These are phyloP conservation scores for Protonibea diacanthus DNA, from an alignment of 2,797 vertebrate genomes.

Conservation along the genomic window DNA sequence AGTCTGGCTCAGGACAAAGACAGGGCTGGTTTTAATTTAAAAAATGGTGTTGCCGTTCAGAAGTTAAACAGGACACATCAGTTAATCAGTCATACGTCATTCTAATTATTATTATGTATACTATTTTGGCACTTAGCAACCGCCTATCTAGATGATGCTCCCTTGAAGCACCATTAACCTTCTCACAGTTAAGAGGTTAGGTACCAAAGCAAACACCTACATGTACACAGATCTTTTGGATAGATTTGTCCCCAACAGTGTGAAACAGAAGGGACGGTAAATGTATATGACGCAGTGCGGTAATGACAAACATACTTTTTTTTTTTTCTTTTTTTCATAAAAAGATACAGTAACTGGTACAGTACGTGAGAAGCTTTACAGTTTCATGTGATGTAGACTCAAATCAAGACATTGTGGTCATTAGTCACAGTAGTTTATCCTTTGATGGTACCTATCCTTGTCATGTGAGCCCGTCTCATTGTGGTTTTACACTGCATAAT, in stretches of 20 bases:
- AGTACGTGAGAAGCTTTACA: slow-evolving; percentile 37
- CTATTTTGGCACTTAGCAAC: neutral
- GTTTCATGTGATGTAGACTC: slow-evolving; percentile 40
- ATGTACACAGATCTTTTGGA: too few species aligned
- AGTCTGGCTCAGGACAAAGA: neutral
- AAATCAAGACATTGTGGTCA: slow-evolving; percentile 67
- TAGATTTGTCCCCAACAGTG: neutral
- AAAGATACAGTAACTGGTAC: slow-evolving; percentile 42
- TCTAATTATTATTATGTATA: neutral
- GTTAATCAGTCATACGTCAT: neutral
- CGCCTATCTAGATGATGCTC: neutral
- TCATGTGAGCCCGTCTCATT: slow-evolving; percentile 73
- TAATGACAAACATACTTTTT: slow-evolving; percentile 25
- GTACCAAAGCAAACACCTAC: neutral
- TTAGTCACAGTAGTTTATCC: slow-evolving; percentile 69
- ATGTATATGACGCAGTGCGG: slow-evolving; percentile 2
- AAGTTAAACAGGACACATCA: neutral
- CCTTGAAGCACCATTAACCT: neutral
- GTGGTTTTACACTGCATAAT: slow-evolving; percentile 60
- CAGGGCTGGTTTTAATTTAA: neutral
- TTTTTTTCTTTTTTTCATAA: slow-evolving; percentile 47
- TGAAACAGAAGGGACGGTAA: slow-evolving; percentile 12
- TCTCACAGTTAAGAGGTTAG: neutral
- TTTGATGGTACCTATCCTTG: slow-evolving; percentile 67
- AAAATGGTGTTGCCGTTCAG: neutral